These are phyloP conservation scores for Spongilla lacustris DNA, from an alignment of 37 sponge, comb jelly and placozoan genomes.

Conservation along the genomic window DNA sequence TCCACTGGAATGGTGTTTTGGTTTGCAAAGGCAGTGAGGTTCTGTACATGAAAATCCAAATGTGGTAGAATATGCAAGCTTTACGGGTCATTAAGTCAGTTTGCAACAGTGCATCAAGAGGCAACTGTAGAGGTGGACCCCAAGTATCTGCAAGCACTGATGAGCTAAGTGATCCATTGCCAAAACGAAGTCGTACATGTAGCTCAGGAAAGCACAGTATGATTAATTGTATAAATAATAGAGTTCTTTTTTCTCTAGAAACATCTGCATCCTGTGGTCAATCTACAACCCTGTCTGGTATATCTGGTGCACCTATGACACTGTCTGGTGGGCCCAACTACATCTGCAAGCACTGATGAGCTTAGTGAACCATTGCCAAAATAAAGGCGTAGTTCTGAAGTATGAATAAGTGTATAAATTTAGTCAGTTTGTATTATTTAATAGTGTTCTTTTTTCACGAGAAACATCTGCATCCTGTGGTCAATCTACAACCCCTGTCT, in stretches of 20 bases:
- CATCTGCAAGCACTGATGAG: background rate
- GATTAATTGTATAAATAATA: no score
- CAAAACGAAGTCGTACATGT: background rate
- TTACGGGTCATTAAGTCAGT: background rate
- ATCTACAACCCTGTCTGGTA: no score
- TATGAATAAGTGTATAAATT: background rate
- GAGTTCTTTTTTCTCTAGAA: no score
- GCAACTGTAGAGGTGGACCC: slow-evolving; percentile 7
- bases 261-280: no score
- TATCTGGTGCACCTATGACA: no score
- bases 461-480: background rate
- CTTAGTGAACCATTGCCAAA: slow-evolving; percentile 3
- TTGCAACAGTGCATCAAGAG: background rate
- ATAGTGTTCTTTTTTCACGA: background rate
- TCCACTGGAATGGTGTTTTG: slow-evolving; percentile 4
- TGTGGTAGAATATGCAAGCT: slow-evolving; percentile 6
- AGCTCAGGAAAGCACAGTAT: no score
- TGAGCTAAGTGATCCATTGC: background rate
- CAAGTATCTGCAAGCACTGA: background rate
- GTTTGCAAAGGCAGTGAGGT: background rate
- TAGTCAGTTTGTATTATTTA: background rate
- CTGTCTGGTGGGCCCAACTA: no score
- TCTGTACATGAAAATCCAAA: slow-evolving; percentile 6
- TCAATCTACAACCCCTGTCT: background rate
- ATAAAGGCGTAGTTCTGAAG: background rate